Base-by-base conservation (phyloP, 2,888 invertebrate genomes). In the Thereva nobilitata region DNA sequence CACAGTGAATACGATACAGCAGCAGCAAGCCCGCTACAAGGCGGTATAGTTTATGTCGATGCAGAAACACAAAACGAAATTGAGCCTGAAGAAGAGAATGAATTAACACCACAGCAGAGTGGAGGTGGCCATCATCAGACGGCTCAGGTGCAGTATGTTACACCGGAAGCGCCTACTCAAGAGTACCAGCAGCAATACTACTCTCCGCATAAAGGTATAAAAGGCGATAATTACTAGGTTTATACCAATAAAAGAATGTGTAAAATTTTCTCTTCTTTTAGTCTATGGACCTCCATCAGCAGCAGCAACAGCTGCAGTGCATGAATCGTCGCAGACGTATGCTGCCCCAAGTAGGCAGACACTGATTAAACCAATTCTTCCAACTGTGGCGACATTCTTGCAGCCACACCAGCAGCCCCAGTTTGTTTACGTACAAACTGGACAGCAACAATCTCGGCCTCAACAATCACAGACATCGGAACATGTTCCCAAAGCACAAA, bases 401-500 rank as follows among this genome's bases (percentile, higher is more conserved):
- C 52, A 61, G 8, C 64, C 53, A 37, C 50, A 64, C 9, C 68
- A 68, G 6, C 72, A 72, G 55, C 71, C 72, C 6, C 70, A 70
- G 35, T 72, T 68, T 38, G 68, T 72, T 34, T 71, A 72, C 49
- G 68, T 72, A 7, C 72, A 68, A 54, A 56, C 69, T 5, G 56
- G 67, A 37, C 65, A 8, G 9, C 23, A 50, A n/a, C 47, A n/a
- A 47, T 23, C 23, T 23, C 23, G 23, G 23, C 23, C 23, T n/a
- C n/a, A n/a, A 23, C 23, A 23, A 23, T 1, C 23, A 23, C 23
- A 23, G 23, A 2, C 23, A 23, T 1, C 23, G 23, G 23, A 23
- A 23, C 23, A 23, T 23, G 23, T 23, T 1, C 23, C 23, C 23
- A 23, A 23, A 23, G 23, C 23, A 23, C 23, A 23, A 23, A 23